Evolutionary conservation across 2,797 vertebrate genomes (phyloP), one percentile per base, ranked within the genome.

Genomic region (Chromobotia macracanthus): DNA sequence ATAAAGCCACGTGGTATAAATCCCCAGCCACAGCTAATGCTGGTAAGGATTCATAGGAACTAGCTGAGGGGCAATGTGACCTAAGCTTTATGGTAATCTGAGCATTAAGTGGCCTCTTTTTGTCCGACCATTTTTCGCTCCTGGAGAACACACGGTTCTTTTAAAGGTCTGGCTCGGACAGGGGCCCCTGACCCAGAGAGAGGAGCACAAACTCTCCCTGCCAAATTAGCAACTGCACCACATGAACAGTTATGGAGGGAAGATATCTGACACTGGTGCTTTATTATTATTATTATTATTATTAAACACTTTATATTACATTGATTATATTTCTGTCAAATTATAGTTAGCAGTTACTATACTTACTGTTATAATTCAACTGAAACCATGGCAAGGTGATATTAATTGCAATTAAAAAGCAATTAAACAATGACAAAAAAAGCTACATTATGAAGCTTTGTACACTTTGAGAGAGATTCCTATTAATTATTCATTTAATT

Each of bases 91-190:
- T 86, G 88, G 87, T 90, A 91, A 92, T 91, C 88, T 79, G 82
- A 86, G 86, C 84, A 88, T 92, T 91, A 92, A 87, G 89, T 79
- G 83, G 87, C 79, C 89, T 88, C 90, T 87, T 91, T 91, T 92
- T 89, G 91, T 91, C 89, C 88, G 89, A 83, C 84, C 88, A 87
- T 77, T 87, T 91, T 75, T 77, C 70, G 72, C 89, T 86, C 85
- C 83, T 85, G 76, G 80, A 89, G 90, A 91, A 89, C 82, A 89
- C 87, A 90, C 85, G 80, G 88, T 69, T 83, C 85, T 89, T 90
- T 92, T 87, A 93, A 82, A 81, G 83, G 73, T 76, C 81, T 85
- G 86, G 87, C 82, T 86, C 88, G 87, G 87, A 87, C 88, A 82
- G 86, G 88, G 87, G 75, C 84, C 90, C 86, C 87, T 87, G 86